phyloP scores from a whole-genome alignment of 2,113 vertebrate species.

The Gymnarchus niloticus region DNA sequence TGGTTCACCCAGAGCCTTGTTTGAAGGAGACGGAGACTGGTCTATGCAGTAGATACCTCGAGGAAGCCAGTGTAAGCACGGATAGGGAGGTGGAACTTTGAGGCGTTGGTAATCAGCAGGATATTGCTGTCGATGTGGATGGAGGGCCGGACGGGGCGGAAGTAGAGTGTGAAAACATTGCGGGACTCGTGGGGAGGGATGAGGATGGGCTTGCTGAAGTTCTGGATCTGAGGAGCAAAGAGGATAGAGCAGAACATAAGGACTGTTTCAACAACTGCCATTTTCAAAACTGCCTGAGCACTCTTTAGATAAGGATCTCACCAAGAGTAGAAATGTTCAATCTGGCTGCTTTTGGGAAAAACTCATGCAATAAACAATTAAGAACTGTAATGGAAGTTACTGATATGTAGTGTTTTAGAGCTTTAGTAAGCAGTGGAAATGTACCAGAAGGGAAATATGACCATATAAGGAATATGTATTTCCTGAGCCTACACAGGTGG shows the following conservation, averaged over 20 bases:
- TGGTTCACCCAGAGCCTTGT: background rate
- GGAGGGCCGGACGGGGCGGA: slow-evolving; percentile 85
- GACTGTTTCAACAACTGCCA: background rate
- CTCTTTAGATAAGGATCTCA: background rate
- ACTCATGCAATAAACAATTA: too few species aligned
- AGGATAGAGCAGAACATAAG: background rate
- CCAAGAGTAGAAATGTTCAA: too few species aligned
- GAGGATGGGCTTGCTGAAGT: slow-evolving; percentile 85
- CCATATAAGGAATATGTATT: too few species aligned
- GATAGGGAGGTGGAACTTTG: slow-evolving; percentile 93
- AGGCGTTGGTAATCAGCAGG: slow-evolving; percentile 93
- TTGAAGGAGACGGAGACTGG: background rate
- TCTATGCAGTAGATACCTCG: slow-evolving; percentile 69
- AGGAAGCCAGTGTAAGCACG: slow-evolving; percentile 95
- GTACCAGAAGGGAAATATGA: too few species aligned
- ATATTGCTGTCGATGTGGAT: slow-evolving; percentile 93
- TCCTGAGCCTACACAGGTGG: too few species aligned
- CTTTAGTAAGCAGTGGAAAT: too few species aligned
- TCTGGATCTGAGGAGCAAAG: slow-evolving; percentile 71
- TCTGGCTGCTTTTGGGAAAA: too few species aligned
- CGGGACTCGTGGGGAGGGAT: slow-evolving; percentile 83
- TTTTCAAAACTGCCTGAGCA: background rate
- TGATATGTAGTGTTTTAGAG: too few species aligned
- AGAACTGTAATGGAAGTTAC: too few species aligned
- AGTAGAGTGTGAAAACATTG: slow-evolving; percentile 89